Percentiles rank a stretch among this genome's conserved stretches.
These are phyloP conservation scores for Labeo rohita DNA, from an alignment of 2,113 vertebrate genomes.

Conservation along the genomic window DNA sequence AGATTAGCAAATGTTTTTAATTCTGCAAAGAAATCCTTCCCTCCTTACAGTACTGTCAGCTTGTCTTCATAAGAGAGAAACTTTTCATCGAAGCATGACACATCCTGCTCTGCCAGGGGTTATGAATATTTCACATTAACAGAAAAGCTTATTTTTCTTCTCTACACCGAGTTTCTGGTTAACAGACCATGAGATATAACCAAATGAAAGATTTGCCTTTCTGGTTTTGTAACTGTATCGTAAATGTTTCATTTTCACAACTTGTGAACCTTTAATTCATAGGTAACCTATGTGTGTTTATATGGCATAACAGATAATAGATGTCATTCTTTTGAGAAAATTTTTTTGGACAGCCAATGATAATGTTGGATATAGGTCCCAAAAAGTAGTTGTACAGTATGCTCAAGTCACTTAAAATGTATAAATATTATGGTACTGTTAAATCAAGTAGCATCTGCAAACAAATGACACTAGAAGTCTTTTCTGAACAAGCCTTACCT, in stretches of 20 bases:
- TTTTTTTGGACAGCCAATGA: not conserved
- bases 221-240: not conserved
- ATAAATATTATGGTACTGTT: not conserved
- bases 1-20: not conserved
- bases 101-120: slow-evolving; percentile 28
- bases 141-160: slow-evolving; percentile 52
- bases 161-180: slow-evolving; percentile 24
- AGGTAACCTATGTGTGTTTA: not conserved
- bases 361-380: not conserved
- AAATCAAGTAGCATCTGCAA: not conserved
- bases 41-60: slow-evolving; percentile 68
- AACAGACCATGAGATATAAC: not conserved
- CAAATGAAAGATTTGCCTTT: not conserved
- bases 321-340: not conserved
- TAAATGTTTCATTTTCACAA: not conserved
- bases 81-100: slow-evolving; percentile 46
- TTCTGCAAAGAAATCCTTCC: not conserved
- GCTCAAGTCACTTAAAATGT: not conserved
- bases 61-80: slow-evolving; percentile 48
- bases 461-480: not conserved
- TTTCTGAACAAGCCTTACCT: too few species aligned
- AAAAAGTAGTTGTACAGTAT: not conserved
- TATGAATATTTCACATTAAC: slow-evolving; percentile 56
- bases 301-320: not conserved
- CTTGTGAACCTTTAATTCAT: not conserved